Evolutionary conservation across 2,797 vertebrate genomes (phyloP).

Genomic region (Ceryle rudis): DNA sequence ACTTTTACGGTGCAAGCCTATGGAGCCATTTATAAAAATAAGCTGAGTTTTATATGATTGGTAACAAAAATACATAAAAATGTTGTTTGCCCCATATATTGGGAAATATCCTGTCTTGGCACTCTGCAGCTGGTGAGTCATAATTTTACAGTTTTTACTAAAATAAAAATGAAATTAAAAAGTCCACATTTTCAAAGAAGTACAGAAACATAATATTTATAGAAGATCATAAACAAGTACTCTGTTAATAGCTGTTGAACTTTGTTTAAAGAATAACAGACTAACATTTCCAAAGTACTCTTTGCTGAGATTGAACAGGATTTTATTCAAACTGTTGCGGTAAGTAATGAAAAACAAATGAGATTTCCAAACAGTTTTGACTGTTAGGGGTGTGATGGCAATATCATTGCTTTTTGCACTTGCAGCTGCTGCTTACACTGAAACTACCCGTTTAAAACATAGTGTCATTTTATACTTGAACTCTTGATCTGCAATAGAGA

Average conservation of each 20-base stretch:
- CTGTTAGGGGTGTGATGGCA: slow-evolving; percentile 64
- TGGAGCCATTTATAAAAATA: slow-evolving; percentile 66
- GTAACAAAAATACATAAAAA: slow-evolving; percentile 65
- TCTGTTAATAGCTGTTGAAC: slow-evolving; percentile 68
- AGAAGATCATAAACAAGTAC: slow-evolving; percentile 69
- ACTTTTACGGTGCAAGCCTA: slow-evolving; percentile 38
- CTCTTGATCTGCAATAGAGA: slow-evolving; percentile 36
- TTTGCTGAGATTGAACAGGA: slow-evolving; percentile 72
- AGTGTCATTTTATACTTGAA: slow-evolving; percentile 62
- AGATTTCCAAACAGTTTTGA: slow-evolving; percentile 74
- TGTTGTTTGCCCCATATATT: slow-evolving; percentile 59
- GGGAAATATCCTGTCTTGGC: slow-evolving; percentile 65
- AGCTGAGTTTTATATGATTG: slow-evolving; percentile 57
- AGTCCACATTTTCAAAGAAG: slow-evolving; percentile 63
- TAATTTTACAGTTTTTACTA: slow-evolving; percentile 70
- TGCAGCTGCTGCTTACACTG: slow-evolving; percentile 63
- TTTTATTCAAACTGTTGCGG: slow-evolving; percentile 74
- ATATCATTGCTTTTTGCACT: slow-evolving; percentile 63
- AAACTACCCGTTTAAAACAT: slow-evolving; percentile 49
- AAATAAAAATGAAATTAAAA: slow-evolving; percentile 75
- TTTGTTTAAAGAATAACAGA: slow-evolving; percentile 64
- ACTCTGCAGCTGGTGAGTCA: slow-evolving; percentile 58
- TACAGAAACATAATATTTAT: slow-evolving; percentile 71
- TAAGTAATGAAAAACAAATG: slow-evolving; percentile 77
- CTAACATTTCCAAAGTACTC: slow-evolving; percentile 75